These are phyloP conservation scores for Alligator mississippiensis DNA, from an alignment of 2,113 vertebrate species.

Conservation along the genomic window DNA sequence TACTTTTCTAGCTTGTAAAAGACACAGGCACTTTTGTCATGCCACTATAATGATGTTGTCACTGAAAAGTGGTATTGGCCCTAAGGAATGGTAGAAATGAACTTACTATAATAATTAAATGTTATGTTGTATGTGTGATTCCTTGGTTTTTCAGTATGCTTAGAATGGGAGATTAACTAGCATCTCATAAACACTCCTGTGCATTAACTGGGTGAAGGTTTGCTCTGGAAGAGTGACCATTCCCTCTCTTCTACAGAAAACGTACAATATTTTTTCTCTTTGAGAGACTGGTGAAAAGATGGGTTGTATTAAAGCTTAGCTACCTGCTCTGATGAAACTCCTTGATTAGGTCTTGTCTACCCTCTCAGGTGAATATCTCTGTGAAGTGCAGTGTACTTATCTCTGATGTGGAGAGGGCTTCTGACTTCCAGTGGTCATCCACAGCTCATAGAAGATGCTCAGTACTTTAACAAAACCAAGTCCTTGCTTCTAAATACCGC, in stretches of 20 bases:
- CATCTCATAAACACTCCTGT: neutral
- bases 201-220: neutral
- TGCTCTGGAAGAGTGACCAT: neutral
- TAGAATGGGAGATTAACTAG: neutral
- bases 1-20: neutral
- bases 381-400: too few relatives aligned
- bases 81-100: neutral
- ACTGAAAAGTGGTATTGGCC: too few relatives aligned
- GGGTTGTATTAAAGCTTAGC: neutral
- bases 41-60: neutral
- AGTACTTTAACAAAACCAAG: rapidly evolving
- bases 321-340: neutral
- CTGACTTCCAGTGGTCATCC: neutral
- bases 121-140: neutral
- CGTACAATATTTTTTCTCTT: neutral
- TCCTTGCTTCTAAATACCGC: neutral
- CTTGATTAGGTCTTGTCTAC: neutral
- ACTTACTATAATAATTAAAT: neutral
- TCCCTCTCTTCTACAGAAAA: neutral
- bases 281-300: neutral
- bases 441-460: neutral
- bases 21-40: neutral
- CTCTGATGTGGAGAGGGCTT: too few relatives aligned
- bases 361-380: too few relatives aligned
- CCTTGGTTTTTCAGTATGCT: neutral